Conservation (phyloP, 2,888 invertebrate genomes). For the Lithophane ornitopus region DNA sequence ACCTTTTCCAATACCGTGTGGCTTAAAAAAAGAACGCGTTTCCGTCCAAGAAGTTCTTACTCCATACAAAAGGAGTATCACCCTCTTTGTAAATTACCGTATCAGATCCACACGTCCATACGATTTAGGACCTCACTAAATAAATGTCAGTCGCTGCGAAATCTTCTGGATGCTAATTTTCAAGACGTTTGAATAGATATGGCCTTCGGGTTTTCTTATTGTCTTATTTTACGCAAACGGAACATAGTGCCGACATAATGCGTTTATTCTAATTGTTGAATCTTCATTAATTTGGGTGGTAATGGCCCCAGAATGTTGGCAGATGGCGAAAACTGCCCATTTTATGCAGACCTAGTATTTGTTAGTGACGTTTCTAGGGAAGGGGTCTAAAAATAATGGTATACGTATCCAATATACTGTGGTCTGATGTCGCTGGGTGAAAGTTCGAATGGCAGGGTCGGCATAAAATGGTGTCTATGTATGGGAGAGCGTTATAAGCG, state of each 20-base stretch:
- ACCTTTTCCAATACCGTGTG: slow-evolving; percentile 5
- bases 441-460: slow-evolving; percentile 57
- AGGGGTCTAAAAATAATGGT: slow-evolving; percentile 53
- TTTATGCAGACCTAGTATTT: slow-evolving; percentile 42
- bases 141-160: slow-evolving; percentile 65
- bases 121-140: slow-evolving; percentile 63
- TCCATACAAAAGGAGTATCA: slow-evolving; percentile 29
- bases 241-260: slow-evolving; percentile 68
- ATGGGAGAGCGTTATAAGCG: slow-evolving; percentile 71
- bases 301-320: slow-evolving; percentile 65
- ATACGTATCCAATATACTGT: slow-evolving; percentile 34
- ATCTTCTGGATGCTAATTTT: slow-evolving; percentile 65
- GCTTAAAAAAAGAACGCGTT: slow-evolving; percentile 9
- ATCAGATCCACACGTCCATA: slow-evolving; percentile 60
- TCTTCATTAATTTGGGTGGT: slow-evolving; percentile 81
- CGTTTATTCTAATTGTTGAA: slow-evolving; percentile 79
- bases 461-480: slow-evolving; percentile 54
- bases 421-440: slow-evolving; percentile 47
- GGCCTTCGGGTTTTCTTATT: slow-evolving; percentile 75
- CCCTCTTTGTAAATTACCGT: slow-evolving; percentile 22
- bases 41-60: not conserved
- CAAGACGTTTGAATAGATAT: slow-evolving; percentile 74
- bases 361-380: not conserved
- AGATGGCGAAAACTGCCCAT: slow-evolving; percentile 17
- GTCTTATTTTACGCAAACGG: slow-evolving; percentile 79